Evolutionary conservation across 2,797 vertebrate genomes (phyloP).

Genomic region (Rhynchotus rufescens): DNA sequence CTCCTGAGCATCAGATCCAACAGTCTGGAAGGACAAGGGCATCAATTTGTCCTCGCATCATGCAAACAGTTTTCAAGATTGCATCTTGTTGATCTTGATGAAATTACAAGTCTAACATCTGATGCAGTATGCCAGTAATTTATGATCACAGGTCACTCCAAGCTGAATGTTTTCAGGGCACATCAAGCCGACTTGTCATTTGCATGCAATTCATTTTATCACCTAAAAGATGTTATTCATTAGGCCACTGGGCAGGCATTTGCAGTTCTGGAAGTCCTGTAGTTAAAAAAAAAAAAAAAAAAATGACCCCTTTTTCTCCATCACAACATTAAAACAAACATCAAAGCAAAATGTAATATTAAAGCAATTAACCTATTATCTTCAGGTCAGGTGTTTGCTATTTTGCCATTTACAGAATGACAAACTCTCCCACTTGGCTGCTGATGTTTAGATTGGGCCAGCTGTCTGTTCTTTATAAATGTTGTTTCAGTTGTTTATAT

Average conservation of each 20-base stretch:
- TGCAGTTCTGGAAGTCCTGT: slow-evolving; percentile 52
- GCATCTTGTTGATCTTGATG: slow-evolving; percentile 85
- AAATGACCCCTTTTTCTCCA: slow-evolving; percentile 40
- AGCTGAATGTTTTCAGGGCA: slow-evolving; percentile 78
- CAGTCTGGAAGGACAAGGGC: slow-evolving; percentile 83
- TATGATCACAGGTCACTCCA: slow-evolving; percentile 81
- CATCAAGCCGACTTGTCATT: slow-evolving; percentile 77
- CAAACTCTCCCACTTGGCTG: slow-evolving; percentile 58
- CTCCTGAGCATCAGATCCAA: slow-evolving; percentile 71
- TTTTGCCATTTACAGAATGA: slow-evolving; percentile 65
- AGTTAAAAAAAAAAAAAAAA: slow-evolving; percentile 17
- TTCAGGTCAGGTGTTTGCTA: slow-evolving; percentile 58
- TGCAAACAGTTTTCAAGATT: slow-evolving; percentile 82
- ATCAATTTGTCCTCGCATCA: slow-evolving; percentile 82
- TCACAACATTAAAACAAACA: slow-evolving; percentile 54
- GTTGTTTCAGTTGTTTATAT: slow-evolving; percentile 43
- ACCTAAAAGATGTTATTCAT: slow-evolving; percentile 70
- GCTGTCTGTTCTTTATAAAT: slow-evolving; percentile 57
- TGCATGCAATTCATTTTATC: slow-evolving; percentile 77
- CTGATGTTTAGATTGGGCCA: slow-evolving; percentile 28
- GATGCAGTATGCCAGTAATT: slow-evolving; percentile 81
- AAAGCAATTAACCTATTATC: slow-evolving; percentile 77
- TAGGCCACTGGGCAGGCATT: slow-evolving; percentile 50
- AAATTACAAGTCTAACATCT: slow-evolving; percentile 82
- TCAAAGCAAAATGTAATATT: slow-evolving; percentile 58